phyloP scores from a whole-genome alignment of 2,888 invertebrate genomes.

The Ceratothoa steindachneri region DNA sequence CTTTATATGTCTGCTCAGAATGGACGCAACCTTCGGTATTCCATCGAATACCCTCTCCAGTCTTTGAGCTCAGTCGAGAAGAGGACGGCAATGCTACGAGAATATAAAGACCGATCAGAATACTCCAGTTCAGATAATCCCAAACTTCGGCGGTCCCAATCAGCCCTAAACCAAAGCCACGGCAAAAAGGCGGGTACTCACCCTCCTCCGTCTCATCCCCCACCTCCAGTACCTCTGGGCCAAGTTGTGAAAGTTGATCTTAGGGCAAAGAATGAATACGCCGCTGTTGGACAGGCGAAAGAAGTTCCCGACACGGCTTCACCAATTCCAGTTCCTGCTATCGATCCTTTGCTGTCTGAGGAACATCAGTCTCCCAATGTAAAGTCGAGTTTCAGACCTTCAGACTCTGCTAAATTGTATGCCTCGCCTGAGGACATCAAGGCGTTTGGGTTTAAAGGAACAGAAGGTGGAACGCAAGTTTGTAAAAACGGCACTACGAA shows the following conservation, averaged over 20 bases:
- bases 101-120: slow-evolving; percentile 14
- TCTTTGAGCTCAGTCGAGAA: slow-evolving; percentile 29
- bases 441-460: slow-evolving; percentile 60
- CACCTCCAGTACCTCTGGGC: slow-evolving; percentile 69
- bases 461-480: slow-evolving; percentile 31
- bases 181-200: slow-evolving; percentile 54
- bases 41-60: slow-evolving; percentile 50
- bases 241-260: slow-evolving; percentile 58
- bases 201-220: slow-evolving; percentile 76
- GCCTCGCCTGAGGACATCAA: slow-evolving; percentile 82
- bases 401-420: slow-evolving; percentile 77
- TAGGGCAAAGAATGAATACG: slow-evolving; percentile 46
- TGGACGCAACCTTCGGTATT: slow-evolving; percentile 50
- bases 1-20: slow-evolving; percentile 49
- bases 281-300: slow-evolving; percentile 34
- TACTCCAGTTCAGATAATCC: slow-evolving; percentile 27
- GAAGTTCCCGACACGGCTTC: neutral
- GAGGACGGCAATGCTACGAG: slow-evolving; percentile 35
- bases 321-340: neutral
- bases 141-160: slow-evolving; percentile 39
- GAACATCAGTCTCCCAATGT: slow-evolving; percentile 25
- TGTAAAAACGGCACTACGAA: slow-evolving; percentile 48
- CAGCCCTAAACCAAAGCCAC: slow-evolving; percentile 38
- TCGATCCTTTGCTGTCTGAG: neutral
- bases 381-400: slow-evolving; percentile 67